phyloP scores from a whole-genome alignment of 2,113 vertebrate genomes.

The Cairina moschata region DNA sequence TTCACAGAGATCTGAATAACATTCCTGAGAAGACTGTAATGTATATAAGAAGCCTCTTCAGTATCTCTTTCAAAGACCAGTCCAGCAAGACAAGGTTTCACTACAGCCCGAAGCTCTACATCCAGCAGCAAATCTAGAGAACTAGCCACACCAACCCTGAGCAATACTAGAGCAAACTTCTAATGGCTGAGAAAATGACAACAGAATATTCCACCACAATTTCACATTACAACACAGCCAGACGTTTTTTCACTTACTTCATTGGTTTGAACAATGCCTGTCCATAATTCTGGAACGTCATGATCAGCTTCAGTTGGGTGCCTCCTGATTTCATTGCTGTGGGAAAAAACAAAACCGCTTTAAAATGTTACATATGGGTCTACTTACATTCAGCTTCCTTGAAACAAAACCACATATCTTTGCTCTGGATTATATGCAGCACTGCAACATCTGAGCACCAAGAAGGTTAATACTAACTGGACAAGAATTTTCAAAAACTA shows the following conservation, averaged over 20 bases:
- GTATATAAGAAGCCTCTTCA: neutral
- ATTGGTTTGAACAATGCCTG: conserved; percentile 98
- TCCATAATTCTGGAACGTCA: conserved; percentile 99
- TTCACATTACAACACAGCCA: neutral
- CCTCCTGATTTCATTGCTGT: conserved; percentile 99
- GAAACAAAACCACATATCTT: neutral
- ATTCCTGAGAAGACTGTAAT: neutral
- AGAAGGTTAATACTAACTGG: neutral
- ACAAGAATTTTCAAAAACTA: neutral
- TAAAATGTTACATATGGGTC: neutral
- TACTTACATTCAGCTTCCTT: neutral
- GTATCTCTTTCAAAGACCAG: neutral
- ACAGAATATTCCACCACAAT: neutral
- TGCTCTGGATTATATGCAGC: neutral
- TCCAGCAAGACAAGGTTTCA: neutral
- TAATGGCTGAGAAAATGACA: neutral
- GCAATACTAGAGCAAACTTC: neutral
- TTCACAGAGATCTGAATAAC: neutral
- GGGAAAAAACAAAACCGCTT: neutral
- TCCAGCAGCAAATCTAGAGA: neutral
- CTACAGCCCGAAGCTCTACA: neutral
- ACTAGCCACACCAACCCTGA: neutral
- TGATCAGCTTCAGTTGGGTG: conserved; percentile 98
- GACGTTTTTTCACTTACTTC: conserved; percentile 87
- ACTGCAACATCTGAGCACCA: neutral